A percentile compares a stretch with the other conserved stretches of the same genome.
Evolutionary conservation across 2,797 vertebrate genomes (phyloP).

Genomic region (Coreius guichenoti): DNA sequence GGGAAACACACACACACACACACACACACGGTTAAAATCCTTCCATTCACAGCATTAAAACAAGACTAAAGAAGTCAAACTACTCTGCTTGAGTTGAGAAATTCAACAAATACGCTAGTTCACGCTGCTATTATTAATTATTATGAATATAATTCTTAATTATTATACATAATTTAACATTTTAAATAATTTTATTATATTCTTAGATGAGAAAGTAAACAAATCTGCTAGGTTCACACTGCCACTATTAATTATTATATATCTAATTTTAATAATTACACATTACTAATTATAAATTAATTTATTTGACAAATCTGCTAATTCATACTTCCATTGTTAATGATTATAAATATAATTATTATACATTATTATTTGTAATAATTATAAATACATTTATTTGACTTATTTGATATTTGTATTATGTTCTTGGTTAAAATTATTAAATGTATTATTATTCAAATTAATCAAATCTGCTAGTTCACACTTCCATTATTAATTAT

Average conservation of each 20-base stretch:
- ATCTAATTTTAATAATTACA: no score
- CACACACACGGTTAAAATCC: slow-evolving; percentile 21
- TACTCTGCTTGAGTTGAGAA: background rate
- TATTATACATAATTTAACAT: no score
- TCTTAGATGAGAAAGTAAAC: no score
- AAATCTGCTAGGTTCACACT: no score
- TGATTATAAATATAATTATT: background rate
- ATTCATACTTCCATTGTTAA: background rate
- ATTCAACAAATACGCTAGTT: background rate
- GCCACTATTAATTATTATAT: no score
- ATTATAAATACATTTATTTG: background rate
- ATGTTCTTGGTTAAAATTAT: background rate
- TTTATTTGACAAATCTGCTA: background rate
- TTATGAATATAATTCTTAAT: no score
- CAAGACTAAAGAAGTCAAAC: background rate
- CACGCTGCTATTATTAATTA: background rate
- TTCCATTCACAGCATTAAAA: background rate
- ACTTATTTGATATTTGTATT: background rate
- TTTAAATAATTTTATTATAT: no score
- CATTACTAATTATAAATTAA: no score
- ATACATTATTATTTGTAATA: background rate
- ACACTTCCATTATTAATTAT: background rate
- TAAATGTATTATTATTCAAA: no score
- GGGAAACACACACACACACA: slow-evolving; percentile 44
- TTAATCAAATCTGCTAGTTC: background rate